A percentile compares a stretch with the other conserved stretches of the same genome.
Conservation (phyloP, 2,113 vertebrate genomes). For the Syngnathus floridae region DNA sequence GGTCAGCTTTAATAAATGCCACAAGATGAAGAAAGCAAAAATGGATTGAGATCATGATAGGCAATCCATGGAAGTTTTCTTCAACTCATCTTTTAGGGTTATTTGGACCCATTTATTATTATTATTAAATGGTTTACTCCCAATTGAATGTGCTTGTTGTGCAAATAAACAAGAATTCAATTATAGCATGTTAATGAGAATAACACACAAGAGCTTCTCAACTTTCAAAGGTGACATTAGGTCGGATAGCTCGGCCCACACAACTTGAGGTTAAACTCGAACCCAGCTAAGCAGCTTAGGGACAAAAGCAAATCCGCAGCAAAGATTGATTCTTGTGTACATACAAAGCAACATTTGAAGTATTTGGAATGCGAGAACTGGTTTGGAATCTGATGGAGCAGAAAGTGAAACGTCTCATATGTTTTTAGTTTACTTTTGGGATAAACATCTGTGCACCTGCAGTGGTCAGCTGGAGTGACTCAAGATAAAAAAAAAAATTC, state of each 20-base stretch:
- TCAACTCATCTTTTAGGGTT: too few species aligned
- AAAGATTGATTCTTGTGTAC: background rate
- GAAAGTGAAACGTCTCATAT: background rate
- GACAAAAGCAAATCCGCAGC: background rate
- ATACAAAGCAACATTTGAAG: background rate
- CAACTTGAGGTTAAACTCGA: background rate
- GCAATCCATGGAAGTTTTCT: too few species aligned
- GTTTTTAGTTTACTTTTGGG: background rate
- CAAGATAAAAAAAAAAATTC: background rate
- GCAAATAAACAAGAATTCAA: background rate
- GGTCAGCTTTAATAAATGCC: constrained; percentile 43
- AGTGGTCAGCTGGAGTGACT: background rate
- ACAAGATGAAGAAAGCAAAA: constrained; percentile 25
- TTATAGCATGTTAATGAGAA: background rate
- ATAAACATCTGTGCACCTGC: background rate
- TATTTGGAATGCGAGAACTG: background rate
- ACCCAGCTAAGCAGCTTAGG: background rate
- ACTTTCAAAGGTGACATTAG: background rate
- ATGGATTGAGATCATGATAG: too few species aligned
- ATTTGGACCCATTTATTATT: too few species aligned
- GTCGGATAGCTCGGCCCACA: background rate
- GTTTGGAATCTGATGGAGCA: background rate
- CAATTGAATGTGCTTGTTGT: background rate
- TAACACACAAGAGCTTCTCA: background rate
- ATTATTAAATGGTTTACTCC: too few species aligned